phyloP scores from a whole-genome alignment of 2,888 invertebrate species.

The Eupithecia abbreviata region DNA sequence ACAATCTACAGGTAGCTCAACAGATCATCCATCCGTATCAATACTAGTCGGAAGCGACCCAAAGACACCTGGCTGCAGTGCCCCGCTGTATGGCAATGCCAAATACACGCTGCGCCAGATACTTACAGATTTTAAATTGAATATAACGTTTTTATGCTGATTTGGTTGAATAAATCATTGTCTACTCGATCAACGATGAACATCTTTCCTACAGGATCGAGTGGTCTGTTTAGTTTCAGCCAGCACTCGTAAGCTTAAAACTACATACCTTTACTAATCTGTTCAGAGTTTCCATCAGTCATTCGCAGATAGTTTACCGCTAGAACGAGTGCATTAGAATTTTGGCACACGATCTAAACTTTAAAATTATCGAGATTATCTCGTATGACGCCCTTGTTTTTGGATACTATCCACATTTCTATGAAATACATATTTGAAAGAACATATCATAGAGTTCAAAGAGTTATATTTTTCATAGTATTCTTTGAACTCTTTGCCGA shows the following conservation, averaged over 20 bases:
- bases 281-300: not conserved
- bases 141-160: not conserved
- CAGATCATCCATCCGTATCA: too few species aligned
- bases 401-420: slow-evolving; percentile 10
- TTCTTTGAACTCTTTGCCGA: not conserved
- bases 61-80: too few species aligned
- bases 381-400: not conserved
- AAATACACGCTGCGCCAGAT: too few species aligned
- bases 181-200: not conserved
- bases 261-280: not conserved
- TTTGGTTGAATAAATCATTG: not conserved
- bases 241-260: not conserved
- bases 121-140: not conserved
- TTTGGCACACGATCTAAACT: slow-evolving; percentile 5
- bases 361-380: slow-evolving; percentile 18
- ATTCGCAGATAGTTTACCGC: not conserved
- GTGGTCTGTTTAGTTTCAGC: slow-evolving; percentile 7
- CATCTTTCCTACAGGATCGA: not conserved
- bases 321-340: not conserved
- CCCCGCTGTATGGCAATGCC: too few species aligned
- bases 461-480: not conserved
- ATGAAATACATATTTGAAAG: not conserved
- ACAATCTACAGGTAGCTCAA: too few species aligned
- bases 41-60: too few species aligned
- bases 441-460: not conserved